These are phyloP conservation scores for Lissonota sp. DNA, from an alignment of 2,888 invertebrate genomes.

Conservation along the genomic window DNA sequence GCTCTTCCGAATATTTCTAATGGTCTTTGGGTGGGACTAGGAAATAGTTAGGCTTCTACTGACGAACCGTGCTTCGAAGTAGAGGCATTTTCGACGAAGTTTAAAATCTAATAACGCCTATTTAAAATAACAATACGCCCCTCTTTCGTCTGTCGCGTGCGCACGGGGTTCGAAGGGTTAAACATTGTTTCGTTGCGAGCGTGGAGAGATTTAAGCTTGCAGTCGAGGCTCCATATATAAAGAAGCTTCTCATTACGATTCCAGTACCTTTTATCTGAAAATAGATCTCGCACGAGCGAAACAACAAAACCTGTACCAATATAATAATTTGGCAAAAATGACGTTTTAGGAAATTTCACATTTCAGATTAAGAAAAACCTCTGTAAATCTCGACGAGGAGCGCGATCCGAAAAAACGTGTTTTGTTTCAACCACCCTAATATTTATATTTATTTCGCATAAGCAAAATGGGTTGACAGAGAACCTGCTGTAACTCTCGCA, in stretches of 20 bases:
- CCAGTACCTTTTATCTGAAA: no score
- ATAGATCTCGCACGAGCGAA: no score
- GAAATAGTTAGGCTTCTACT: constrained; percentile 66
- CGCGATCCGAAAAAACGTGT: no score
- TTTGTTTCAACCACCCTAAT: no score
- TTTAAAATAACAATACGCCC: constrained; percentile 83
- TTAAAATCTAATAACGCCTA: constrained; percentile 84
- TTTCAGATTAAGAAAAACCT: no score
- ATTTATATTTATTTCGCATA: not conserved
- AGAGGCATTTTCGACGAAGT: constrained; percentile 81
- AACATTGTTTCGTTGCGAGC: constrained; percentile 80
- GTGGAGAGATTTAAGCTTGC: constrained; percentile 44
- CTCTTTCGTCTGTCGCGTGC: constrained; percentile 48
- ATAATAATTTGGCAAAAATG: no score
- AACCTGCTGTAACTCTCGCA: constrained; percentile 66
- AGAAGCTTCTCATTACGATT: no score
- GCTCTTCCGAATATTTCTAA: constrained; percentile 28
- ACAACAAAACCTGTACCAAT: no score
- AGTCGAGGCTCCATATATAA: not conserved
- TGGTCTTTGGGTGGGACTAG: constrained; percentile 29
- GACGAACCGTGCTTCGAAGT: constrained; percentile 63
- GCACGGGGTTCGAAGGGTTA: constrained; percentile 72
- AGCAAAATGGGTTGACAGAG: constrained; percentile 44
- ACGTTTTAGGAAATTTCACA: no score
- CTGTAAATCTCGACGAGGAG: no score